A percentile compares a stretch with the other conserved stretches of the same genome.
These are phyloP conservation scores for Formica exsecta DNA, from an alignment of 1,140 invertebrate species.

Conservation along the genomic window DNA sequence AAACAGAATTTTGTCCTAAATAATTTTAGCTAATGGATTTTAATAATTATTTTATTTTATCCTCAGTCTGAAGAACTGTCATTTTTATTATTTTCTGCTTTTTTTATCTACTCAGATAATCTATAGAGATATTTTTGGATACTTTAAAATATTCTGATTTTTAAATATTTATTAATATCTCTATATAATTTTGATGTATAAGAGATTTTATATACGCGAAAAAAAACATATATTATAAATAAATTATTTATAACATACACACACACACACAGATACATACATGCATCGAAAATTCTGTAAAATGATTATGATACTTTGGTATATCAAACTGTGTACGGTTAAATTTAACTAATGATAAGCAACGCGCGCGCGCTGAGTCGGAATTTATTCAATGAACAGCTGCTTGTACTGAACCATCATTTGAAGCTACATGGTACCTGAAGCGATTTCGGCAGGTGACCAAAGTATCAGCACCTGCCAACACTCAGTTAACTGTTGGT, in stretches of 20 bases:
- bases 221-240: not conserved
- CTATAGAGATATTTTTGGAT: not conserved
- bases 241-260: not conserved
- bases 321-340: not conserved
- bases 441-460: conserved; percentile 80
- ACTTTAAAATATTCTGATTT: not conserved
- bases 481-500: conserved; percentile 58
- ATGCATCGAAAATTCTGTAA: not conserved
- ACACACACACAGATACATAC: no score
- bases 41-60: conserved; percentile 11
- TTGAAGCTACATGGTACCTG: conserved; percentile 60
- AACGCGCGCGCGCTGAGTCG: not conserved
- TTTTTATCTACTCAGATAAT: not conserved
- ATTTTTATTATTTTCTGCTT: not conserved
- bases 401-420: conserved; percentile 63
- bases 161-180: not conserved
- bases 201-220: not conserved
- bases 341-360: conserved; percentile 10
- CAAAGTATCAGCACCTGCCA: conserved; percentile 80
- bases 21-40: conserved; percentile 16
- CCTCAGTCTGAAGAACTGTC: not conserved
- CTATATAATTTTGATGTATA: not conserved
- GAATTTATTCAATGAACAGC: conserved; percentile 71
- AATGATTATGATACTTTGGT: conserved; percentile 1
- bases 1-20: conserved; percentile 4